Base-by-base conservation (phyloP, 2,113 vertebrate genomes). In the Cheirogaleus medius region DNA sequence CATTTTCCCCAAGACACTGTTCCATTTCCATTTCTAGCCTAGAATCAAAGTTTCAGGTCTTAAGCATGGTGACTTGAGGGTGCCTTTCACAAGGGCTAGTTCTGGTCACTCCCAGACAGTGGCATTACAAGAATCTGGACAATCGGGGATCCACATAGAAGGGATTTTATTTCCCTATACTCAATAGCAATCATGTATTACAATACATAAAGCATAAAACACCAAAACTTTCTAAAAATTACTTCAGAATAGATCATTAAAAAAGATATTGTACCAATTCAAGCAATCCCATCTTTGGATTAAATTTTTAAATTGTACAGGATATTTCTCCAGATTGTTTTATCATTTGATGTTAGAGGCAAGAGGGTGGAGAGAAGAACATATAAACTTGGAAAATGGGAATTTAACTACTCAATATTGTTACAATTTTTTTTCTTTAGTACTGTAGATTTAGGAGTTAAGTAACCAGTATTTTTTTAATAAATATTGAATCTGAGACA, bases 151-250 rank as follows among this genome's bases (percentile, higher is more conserved):
- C 8, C 21, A 47, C 11, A 83, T 1, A 34, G 3, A 37, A 90
- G 12, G 25, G 21, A 34, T 83, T 92, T 78, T 44, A 63, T 71
- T 71, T 20, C 14, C 0, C 8, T 2, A 17, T 20, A 69, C 23
- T 71, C 34, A 68, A 52, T 20, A 66, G 32, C 6, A 86, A 86
- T 47, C 4, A 6, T 80, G 44, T 90, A 66, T 84, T 86, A 89
- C 95, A 97, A 92, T 60, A 58, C 3, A 14, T 32, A 74, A 90
- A 92, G 47, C 25, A 87, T 20, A 89, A 97, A 92, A 54, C 3
- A 14, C 0, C 20, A 7, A 10, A 91, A 88, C 18, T 60, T 73
- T 42, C 52, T 58, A 74, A 89, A 89, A 68, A 68, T 37, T 54
- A 83, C 71, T 82, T 81, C 23, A 76, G 78, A 71, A 56, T 44